These are phyloP conservation scores for Pelobates fuscus DNA, from an alignment of 2,113 vertebrate genomes.

Conservation along the genomic window DNA sequence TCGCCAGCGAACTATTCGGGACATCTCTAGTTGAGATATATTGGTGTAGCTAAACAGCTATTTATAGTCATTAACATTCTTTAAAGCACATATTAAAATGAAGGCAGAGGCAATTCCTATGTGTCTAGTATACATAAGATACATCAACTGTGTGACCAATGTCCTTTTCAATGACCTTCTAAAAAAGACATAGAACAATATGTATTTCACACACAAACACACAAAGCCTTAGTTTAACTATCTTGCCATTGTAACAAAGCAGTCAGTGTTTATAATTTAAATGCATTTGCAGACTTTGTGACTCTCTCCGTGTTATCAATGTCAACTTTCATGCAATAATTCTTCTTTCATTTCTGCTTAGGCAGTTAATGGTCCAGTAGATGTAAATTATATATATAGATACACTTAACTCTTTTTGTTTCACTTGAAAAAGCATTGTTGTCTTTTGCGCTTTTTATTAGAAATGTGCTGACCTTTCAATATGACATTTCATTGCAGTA, in stretches of 20 bases:
- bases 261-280: slow-evolving; percentile 28
- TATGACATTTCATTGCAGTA: slow-evolving; percentile 26
- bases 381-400: not conserved
- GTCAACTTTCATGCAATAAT: slow-evolving; percentile 21
- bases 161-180: slow-evolving; percentile 8
- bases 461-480: slow-evolving; percentile 30
- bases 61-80: too few relatives aligned
- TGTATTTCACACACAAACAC: not conserved
- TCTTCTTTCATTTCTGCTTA: slow-evolving; percentile 16
- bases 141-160: not conserved
- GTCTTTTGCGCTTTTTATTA: too few relatives aligned
- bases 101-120: not conserved
- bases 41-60: too few relatives aligned
- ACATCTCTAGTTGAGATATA: too few relatives aligned
- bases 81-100: too few relatives aligned
- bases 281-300: slow-evolving; percentile 37
- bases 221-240: slow-evolving; percentile 2
- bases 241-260: slow-evolving; percentile 21
- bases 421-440: slow-evolving; percentile 8
- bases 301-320: slow-evolving; percentile 31
- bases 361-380: slow-evolving; percentile 16
- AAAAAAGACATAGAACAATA: slow-evolving; percentile 17
- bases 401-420: slow-evolving; percentile 22
- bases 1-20: too few relatives aligned
- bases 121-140: not conserved